A percentile compares a stretch with the other conserved stretches of the same genome.
Conservation (phyloP, 1,140 invertebrate species). For the Paralvinella palmiformis region DNA sequence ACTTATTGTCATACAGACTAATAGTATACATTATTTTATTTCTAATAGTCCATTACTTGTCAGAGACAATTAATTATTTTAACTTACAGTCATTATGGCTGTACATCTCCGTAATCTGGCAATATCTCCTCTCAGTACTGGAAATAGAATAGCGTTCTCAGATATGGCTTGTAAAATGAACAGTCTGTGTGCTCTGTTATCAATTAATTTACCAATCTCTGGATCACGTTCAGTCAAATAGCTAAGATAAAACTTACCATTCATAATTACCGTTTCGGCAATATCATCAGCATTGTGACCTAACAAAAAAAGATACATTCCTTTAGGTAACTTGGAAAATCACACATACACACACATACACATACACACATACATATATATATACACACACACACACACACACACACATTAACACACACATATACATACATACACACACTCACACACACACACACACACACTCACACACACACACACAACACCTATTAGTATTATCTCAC, state of each 20-base stretch:
- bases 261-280: slow-evolving; percentile 98
- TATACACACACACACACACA: background rate
- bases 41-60: no score
- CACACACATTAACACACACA: background rate
- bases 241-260: slow-evolving; percentile 52
- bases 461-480: background rate
- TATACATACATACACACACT: background rate
- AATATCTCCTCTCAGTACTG: slow-evolving; percentile 88
- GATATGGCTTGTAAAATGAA: no score
- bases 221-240: background rate
- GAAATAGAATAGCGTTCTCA: slow-evolving; percentile 23
- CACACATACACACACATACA: no score
- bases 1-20: no score
- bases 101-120: slow-evolving; percentile 87
- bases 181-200: no score
- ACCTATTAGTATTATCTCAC: background rate
- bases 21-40: no score
- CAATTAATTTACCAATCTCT: no score
- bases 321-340: no score
- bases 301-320: slow-evolving; percentile 26
- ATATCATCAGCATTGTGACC: slow-evolving; percentile 99
- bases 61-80: no score
- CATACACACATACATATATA: background rate
- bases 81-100: slow-evolving; percentile 72
- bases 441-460: background rate